Base-by-base conservation (phyloP, 2,113 vertebrate species). In the Charina bottae region DNA sequence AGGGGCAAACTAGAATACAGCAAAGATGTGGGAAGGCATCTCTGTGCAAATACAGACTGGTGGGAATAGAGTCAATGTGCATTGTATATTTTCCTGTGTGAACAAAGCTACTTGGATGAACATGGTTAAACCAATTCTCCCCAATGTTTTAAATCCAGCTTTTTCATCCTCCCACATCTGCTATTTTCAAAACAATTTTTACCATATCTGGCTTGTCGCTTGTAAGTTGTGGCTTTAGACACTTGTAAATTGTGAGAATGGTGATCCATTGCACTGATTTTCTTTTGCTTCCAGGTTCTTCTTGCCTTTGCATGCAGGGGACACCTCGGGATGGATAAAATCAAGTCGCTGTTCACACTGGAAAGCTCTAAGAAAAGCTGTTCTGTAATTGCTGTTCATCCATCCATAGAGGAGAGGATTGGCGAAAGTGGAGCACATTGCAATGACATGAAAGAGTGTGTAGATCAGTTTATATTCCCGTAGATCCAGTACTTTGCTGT, bases 301-400 rank as follows among this genome's bases (percentile, higher is more conserved):
- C 95, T 96, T 97, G 88, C 96, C 92, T 93, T 98, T 97, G 92
- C 96, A 95, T 15, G 97, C 97, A 92, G 96, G 95, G 0, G 96
- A 98, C 54, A 96, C 97, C 87, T 98, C 97, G 0, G 97, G 97
- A 58, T 98, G 98, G 93, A 98, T 97, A 42, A 96, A 96, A 17
- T 97, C 97, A 90, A 98, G 91, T 12, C 97, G 96, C 86, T 97
- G 96, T 17, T 98, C 97, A 1, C 98, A 99, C 91, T 97, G 97
- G 92, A 98, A 99, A 84, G 98, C 98, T 0, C 98, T 98, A 64
- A 99, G 95, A 95, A 99, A 99, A 21, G 98, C 99, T 6, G 97
- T 97, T 93, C 99, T 97, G 96, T 99, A 99, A 97, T 99, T 99
- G 94, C 95, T 98, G 95, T 99, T 99, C 99, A 99, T 99, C 99